phyloP scores from a whole-genome alignment of 2,797 vertebrate species.

The Tolypeutes matacus region DNA sequence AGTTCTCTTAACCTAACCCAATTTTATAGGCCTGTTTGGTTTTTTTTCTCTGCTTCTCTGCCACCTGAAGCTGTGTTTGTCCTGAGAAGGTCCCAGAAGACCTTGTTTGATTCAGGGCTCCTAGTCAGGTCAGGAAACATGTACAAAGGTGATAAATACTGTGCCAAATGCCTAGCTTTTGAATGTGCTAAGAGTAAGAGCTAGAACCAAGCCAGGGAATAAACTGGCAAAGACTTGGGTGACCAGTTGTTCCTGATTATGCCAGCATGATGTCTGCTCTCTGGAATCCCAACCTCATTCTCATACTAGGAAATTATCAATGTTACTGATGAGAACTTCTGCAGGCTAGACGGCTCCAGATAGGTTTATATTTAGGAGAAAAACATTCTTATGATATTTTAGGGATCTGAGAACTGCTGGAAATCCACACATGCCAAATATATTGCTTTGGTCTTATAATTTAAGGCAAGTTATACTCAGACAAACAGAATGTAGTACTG shows the following conservation, averaged over 20 bases:
- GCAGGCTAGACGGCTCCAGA: neutral
- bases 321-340: neutral
- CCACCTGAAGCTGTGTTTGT: neutral
- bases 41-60: neutral
- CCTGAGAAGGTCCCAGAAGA: neutral
- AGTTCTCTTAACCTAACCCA: neutral
- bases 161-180: neutral
- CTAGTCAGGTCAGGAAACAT: neutral
- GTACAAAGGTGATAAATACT: neutral
- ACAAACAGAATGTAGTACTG: neutral
- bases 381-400: neutral
- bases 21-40: neutral
- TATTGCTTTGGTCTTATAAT: conserved; percentile 43
- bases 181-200: neutral
- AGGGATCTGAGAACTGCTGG: neutral
- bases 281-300: conserved; percentile 26
- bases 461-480: neutral
- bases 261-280: neutral
- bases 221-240: no score
- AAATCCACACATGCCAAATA: neutral
- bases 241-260: neutral
- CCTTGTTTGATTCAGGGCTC: neutral
- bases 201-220: neutral
- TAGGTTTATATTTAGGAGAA: neutral
- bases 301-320: neutral